Conservation (phyloP, 2,888 invertebrate species). For the Pachliopta kotzebuea region DNA sequence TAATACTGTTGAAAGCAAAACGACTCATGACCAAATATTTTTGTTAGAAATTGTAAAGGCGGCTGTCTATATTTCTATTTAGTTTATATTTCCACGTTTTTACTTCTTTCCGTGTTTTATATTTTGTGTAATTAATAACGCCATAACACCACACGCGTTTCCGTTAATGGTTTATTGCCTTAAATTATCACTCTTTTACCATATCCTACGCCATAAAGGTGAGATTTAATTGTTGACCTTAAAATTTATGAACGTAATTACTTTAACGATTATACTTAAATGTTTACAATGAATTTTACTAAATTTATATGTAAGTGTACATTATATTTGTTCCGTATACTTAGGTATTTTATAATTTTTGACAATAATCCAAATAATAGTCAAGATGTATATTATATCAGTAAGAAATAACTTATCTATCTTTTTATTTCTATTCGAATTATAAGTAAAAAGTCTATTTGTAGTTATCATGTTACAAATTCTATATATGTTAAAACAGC, state of each 20-base stretch:
- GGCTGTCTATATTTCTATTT: neutral
- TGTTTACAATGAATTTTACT: neutral
- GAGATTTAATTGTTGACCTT: constrained; percentile 8
- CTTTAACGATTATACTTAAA: neutral
- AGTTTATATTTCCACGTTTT: neutral
- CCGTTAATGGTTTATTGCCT: constrained; percentile 17
- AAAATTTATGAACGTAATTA: constrained; percentile 10
- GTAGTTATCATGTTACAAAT: too few species aligned
- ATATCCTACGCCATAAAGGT: constrained; percentile 14
- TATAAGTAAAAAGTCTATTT: too few species aligned
- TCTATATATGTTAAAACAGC: too few species aligned
- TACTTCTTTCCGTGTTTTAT: constrained; percentile 10
- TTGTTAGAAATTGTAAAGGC: neutral
- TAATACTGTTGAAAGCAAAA: neutral
- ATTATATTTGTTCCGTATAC: too few species aligned
- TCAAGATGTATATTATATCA: too few species aligned
- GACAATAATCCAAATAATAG: too few species aligned
- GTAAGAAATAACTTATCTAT: too few species aligned
- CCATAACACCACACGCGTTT: constrained; percentile 17
- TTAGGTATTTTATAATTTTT: too few species aligned
- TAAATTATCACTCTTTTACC: constrained; percentile 20
- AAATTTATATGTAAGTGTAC: too few species aligned
- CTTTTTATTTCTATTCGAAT: too few species aligned
- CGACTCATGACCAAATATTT: neutral
- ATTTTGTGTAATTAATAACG: constrained; percentile 20